Conservation (phyloP, 37 sponge, comb jelly and placozoan genomes). For the Dysidea cf. avara region DNA sequence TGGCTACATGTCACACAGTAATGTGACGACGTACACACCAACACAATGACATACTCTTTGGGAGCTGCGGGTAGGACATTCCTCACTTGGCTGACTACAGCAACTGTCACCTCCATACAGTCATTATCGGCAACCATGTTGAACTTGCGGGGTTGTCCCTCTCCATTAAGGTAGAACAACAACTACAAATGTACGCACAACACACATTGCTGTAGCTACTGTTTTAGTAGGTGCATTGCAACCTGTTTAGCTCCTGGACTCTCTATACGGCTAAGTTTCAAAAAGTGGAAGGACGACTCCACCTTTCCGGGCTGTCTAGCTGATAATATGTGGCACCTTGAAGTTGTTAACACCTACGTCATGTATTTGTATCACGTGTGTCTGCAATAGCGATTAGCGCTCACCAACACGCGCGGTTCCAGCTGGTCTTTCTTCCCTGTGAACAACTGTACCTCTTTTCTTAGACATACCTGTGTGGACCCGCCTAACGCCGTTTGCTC, state of each 20-base stretch:
- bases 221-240: no score
- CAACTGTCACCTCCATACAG: conserved; percentile 44
- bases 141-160: conserved; percentile 44
- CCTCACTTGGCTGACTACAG: conserved; percentile 72
- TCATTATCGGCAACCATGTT: conserved; percentile 26
- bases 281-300: background rate
- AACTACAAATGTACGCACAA: conserved; percentile 12
- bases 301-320: background rate
- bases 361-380: background rate
- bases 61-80: conserved; percentile 70
- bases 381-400: background rate
- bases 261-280: background rate
- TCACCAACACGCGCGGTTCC: conserved; percentile 67
- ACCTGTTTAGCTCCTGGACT: background rate
- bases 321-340: background rate
- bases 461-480: conserved; percentile 40
- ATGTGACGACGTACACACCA: no score
- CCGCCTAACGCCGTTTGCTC: conserved; percentile 38
- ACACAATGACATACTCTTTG: conserved; percentile 62
- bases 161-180: conserved; percentile 52
- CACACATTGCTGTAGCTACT: background rate
- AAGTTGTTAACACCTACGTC: background rate
- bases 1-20: conserved; percentile 3
- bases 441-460: conserved; percentile 50
- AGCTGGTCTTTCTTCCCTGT: conserved; percentile 64